A percentile compares a stretch with the other conserved stretches of the same genome.
Evolutionary conservation across 1,140 invertebrate genomes (phyloP).

Genomic region (Elysia chlorotica): DNA sequence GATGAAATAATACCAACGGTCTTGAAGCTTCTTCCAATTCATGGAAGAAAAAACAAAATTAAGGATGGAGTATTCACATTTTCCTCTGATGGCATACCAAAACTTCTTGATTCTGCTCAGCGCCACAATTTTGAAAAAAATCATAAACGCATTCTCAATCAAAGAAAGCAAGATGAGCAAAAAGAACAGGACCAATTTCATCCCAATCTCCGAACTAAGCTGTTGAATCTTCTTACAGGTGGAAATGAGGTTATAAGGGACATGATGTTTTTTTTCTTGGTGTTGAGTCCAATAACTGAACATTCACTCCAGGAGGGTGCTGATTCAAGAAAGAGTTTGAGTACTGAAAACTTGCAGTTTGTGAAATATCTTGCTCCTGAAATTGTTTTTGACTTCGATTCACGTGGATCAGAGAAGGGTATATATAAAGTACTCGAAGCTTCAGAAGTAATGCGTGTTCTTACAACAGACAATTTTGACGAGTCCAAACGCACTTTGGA

Average conservation of each 20-base stretch:
- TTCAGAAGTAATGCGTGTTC: conserved; percentile 29
- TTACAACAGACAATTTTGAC: conserved; percentile 37
- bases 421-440: conserved; percentile 32
- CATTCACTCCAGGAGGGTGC: conserved; percentile 22
- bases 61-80: conserved; percentile 17
- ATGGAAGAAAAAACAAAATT: background rate
- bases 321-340: too few relatives aligned
- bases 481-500: conserved; percentile 6
- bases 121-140: conserved; percentile 15
- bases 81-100: conserved; percentile 19
- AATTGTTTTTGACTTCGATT: conserved; percentile 40
- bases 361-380: conserved; percentile 30
- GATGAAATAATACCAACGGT: conserved; percentile 27
- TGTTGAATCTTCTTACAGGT: conserved; percentile 31
- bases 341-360: conserved; percentile 25
- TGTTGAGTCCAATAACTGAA: conserved; percentile 27
- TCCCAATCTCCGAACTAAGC: conserved; percentile 24
- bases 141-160: conserved; percentile 15
- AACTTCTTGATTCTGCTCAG: conserved; percentile 3
- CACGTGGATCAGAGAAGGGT: conserved; percentile 20
- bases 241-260: conserved; percentile 24
- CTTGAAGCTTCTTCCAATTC: background rate
- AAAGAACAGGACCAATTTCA: background rate
- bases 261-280: conserved; percentile 26
- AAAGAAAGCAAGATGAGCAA: conserved; percentile 28